Percentiles rank a stretch among this genome's conserved stretches.
phyloP scores from a whole-genome alignment of 2,888 invertebrate species.

The Athetis lepigone region DNA sequence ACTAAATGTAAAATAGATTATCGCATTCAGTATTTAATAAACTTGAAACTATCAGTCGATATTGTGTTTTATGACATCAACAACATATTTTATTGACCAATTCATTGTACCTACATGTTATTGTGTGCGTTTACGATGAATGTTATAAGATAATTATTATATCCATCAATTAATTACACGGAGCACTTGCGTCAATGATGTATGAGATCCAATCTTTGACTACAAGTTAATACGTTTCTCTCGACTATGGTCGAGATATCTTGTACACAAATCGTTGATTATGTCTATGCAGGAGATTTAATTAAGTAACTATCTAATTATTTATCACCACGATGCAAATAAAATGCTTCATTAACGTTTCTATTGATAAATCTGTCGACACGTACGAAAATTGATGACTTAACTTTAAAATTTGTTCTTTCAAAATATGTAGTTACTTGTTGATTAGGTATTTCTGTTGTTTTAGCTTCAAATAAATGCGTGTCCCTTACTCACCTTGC shows the following conservation, averaged over 20 bases:
- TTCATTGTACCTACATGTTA: constrained; percentile 1
- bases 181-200: constrained; percentile 37
- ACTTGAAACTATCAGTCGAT: constrained; percentile 29
- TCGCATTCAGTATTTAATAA: constrained; percentile 60
- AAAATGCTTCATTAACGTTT: not conserved
- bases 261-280: not conserved
- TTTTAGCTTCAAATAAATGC: not conserved
- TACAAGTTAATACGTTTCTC: constrained; percentile 50
- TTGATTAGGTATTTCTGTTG: not conserved
- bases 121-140: constrained; percentile 22
- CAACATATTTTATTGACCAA: constrained; percentile 12
- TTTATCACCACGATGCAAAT: not conserved
- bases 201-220: constrained; percentile 44
- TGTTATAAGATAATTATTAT: constrained; percentile 30
- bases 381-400: not conserved
- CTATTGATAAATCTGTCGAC: not conserved
- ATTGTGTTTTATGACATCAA: constrained; percentile 34
- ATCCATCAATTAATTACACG: constrained; percentile 49
- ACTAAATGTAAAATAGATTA: constrained; percentile 73
- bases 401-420: not conserved
- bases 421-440: not conserved
- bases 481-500: not conserved
- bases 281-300: constrained; percentile 21
- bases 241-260: constrained; percentile 29
- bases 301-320: constrained; percentile 13